These are phyloP conservation scores for Channallabes apus DNA, from an alignment of 2,797 vertebrate species.

Conservation along the genomic window DNA sequence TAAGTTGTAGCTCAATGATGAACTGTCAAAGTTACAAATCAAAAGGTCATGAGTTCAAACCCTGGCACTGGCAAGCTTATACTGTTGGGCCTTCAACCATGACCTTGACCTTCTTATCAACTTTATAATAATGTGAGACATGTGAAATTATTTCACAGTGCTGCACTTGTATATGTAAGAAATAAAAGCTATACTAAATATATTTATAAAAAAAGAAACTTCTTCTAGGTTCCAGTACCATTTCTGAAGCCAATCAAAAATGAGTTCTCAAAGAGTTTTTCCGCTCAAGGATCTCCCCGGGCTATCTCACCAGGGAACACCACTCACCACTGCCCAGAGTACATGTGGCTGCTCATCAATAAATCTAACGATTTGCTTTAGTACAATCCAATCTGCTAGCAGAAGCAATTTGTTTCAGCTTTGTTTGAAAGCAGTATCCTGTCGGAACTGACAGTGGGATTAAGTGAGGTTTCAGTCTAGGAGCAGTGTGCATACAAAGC, in stretches of 20 bases:
- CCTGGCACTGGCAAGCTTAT: background rate
- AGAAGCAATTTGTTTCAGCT: background rate
- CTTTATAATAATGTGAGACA: background rate
- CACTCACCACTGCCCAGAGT: background rate
- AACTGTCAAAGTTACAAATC: background rate
- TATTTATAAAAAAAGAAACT: background rate
- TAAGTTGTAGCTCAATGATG: background rate
- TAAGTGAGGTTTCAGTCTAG: background rate
- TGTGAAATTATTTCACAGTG: no score
- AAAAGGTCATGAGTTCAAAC: background rate
- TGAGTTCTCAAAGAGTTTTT: background rate
- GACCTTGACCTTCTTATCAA: background rate
- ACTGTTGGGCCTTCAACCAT: background rate
- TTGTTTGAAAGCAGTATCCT: slow-evolving; percentile 1
- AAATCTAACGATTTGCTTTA: background rate
- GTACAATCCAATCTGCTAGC: background rate
- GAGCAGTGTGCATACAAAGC: background rate
- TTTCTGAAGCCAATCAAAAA: background rate
- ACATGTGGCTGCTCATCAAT: background rate
- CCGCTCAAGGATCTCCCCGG: background rate
- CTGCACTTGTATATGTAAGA: background rate
- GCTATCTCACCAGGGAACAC: background rate
- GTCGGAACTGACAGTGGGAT: background rate
- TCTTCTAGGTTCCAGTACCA: background rate
- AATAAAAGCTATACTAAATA: background rate